phyloP scores from a whole-genome alignment of 2,888 invertebrate genomes.

The Acronicta alni region DNA sequence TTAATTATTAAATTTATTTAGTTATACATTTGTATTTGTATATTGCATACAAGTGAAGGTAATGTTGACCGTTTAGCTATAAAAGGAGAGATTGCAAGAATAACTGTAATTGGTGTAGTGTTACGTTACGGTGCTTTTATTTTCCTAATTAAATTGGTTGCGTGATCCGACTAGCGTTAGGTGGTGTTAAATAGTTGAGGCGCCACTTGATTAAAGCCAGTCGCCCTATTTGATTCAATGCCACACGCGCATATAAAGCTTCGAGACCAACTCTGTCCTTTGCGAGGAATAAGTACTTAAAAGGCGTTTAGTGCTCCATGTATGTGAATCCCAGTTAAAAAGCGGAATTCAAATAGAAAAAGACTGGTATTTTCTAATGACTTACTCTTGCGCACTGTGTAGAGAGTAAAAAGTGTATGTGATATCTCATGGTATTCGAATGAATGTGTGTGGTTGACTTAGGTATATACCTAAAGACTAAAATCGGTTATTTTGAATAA shows the following conservation, averaged over 20 bases:
- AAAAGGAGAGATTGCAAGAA: constrained; percentile 33
- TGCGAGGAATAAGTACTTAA: constrained; percentile 44
- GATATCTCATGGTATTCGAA: constrained; percentile 13
- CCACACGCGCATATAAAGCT: constrained; percentile 42
- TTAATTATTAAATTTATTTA: constrained; percentile 72
- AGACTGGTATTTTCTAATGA: constrained; percentile 44
- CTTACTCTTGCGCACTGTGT: constrained; percentile 27
- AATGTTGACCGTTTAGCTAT: constrained; percentile 11
- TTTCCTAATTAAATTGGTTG: constrained; percentile 52
- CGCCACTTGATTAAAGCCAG: constrained; percentile 46
- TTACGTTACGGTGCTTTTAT: constrained; percentile 27
- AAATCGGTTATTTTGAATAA: too few relatives aligned
- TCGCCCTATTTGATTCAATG: constrained; percentile 44
- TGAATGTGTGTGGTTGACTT: constrained; percentile 14
- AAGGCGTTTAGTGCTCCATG: constrained; percentile 45
- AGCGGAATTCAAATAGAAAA: constrained; percentile 36
- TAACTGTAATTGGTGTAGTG: constrained; percentile 14
- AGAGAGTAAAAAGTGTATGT: constrained; percentile 30
- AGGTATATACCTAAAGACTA: too few relatives aligned
- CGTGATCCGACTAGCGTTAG: constrained; percentile 39
- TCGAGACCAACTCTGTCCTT: constrained; percentile 35
- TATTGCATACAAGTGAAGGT: constrained; percentile 19
- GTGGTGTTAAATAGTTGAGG: constrained; percentile 42
- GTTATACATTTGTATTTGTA: constrained; percentile 24
- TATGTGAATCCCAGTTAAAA: constrained; percentile 39